Conservation (phyloP, 2,888 invertebrate species). For the Harpalus rubripes region DNA sequence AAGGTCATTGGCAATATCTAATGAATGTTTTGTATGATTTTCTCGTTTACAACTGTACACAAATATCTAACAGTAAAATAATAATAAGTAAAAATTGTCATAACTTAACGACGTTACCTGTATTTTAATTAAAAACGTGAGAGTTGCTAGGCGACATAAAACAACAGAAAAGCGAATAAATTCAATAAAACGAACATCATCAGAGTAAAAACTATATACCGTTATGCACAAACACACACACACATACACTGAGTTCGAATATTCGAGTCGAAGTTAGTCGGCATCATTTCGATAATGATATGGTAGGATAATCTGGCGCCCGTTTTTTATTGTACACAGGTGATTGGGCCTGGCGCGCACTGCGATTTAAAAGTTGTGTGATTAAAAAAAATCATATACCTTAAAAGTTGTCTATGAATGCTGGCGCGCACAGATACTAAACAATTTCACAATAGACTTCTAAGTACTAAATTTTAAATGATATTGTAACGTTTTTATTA, state of each 20-base stretch:
- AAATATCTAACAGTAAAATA: constrained; percentile 2
- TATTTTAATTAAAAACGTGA: not conserved
- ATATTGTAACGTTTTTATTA: too few relatives aligned
- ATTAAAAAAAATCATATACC: too few relatives aligned
- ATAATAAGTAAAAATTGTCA: constrained; percentile 17
- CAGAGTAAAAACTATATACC: not conserved
- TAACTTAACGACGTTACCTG: not conserved
- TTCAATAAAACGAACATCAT: constrained; percentile 8
- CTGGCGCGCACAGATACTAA: too few relatives aligned
- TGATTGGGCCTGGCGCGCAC: too few relatives aligned
- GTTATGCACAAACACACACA: not conserved
- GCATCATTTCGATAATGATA: constrained; percentile 25
- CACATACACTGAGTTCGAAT: not conserved
- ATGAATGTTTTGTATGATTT: too few relatives aligned
- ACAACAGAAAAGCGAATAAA: not conserved
- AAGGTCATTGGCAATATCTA: too few relatives aligned
- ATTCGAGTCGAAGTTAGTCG: not conserved
- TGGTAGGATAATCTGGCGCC: constrained; percentile 9
- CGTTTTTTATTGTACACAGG: not conserved
- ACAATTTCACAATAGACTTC: too few relatives aligned
- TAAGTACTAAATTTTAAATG: too few relatives aligned
- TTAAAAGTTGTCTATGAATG: too few relatives aligned
- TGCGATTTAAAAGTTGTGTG: too few relatives aligned
- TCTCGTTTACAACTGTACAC: not conserved
- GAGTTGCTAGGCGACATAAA: not conserved